Conservation (phyloP, 2,113 vertebrate genomes). For the Poeciliopsis retropinna region DNA sequence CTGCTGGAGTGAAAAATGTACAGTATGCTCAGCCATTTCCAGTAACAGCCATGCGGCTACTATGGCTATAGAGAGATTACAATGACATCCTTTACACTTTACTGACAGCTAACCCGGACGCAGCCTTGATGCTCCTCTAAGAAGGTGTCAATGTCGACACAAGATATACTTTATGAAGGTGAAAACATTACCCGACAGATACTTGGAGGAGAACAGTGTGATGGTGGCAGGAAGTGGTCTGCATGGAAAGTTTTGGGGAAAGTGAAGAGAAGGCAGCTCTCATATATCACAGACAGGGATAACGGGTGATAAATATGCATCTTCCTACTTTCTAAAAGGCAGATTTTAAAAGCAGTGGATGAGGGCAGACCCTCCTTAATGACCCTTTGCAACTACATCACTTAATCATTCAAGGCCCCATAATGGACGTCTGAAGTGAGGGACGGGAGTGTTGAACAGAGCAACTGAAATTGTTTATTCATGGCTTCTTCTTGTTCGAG, state of each 20-base stretch:
- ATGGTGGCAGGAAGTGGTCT: conserved; percentile 73
- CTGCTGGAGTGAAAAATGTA: conserved; percentile 61
- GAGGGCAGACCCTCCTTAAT: conserved; percentile 73
- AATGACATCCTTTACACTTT: conserved; percentile 63
- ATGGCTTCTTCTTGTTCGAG: too few relatives aligned
- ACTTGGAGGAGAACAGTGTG: conserved; percentile 62
- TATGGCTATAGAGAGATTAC: conserved; percentile 61
- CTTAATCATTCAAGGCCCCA: too few relatives aligned
- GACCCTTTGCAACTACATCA: too few relatives aligned
- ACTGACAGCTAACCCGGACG: conserved; percentile 74
- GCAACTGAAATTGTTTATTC: too few relatives aligned
- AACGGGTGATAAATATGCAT: conserved; percentile 89
- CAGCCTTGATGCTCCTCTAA: conserved; percentile 75
- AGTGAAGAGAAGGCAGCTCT: conserved; percentile 67
- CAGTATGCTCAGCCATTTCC: conserved; percentile 52
- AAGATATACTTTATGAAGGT: conserved; percentile 72
- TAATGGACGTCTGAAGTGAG: too few relatives aligned
- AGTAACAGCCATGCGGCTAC: conserved; percentile 50
- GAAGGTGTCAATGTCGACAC: conserved; percentile 61
- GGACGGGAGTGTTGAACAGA: too few relatives aligned
- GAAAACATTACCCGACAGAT: conserved; percentile 61
- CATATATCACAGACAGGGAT: conserved; percentile 86
- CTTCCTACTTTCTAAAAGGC: conserved; percentile 82
- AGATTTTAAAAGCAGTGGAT: conserved; percentile 81
- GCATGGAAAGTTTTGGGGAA: conserved; percentile 68